Evolutionary conservation across 2,888 invertebrate species (phyloP).

Genomic region (Lottia scabra): DNA sequence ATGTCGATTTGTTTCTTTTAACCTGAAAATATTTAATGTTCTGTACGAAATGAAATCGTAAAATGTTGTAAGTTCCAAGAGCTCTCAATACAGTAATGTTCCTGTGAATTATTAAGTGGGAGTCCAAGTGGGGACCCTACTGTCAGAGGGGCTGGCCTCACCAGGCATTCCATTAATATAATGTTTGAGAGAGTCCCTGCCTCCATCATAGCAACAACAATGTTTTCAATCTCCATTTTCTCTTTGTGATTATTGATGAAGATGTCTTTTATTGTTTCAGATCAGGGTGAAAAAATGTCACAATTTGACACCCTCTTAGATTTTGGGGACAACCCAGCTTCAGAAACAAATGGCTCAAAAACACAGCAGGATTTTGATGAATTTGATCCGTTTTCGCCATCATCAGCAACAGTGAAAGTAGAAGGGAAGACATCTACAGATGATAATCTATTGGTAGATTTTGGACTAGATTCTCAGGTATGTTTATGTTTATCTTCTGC

Average conservation of each 20-base stretch:
- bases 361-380: slow-evolving; percentile 34
- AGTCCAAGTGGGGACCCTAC: too few relatives aligned
- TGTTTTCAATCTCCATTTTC: too few relatives aligned
- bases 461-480: slow-evolving; percentile 46
- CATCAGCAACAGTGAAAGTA: slow-evolving; percentile 13
- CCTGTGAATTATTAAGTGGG: too few relatives aligned
- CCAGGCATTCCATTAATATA: too few relatives aligned
- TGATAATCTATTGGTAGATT: slow-evolving; percentile 41
- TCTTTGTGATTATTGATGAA: not conserved
- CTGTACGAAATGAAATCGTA: too few relatives aligned
- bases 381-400: slow-evolving; percentile 50
- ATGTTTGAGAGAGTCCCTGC: too few relatives aligned
- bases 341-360: slow-evolving; percentile 34
- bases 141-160: too few relatives aligned
- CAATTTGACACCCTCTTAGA: slow-evolving; percentile 51
- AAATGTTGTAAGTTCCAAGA: too few relatives aligned
- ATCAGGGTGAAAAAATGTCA: slow-evolving; percentile 32
- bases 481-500: not conserved
- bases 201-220: too few relatives aligned
- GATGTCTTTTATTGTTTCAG: not conserved
- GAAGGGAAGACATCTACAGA: slow-evolving; percentile 35
- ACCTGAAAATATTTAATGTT: too few relatives aligned
- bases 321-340: slow-evolving; percentile 40
- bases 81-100: too few relatives aligned
- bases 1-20: too few relatives aligned